phyloP scores from a whole-genome alignment of 1,140 invertebrate species.

The Anoplophora glabripennis region DNA sequence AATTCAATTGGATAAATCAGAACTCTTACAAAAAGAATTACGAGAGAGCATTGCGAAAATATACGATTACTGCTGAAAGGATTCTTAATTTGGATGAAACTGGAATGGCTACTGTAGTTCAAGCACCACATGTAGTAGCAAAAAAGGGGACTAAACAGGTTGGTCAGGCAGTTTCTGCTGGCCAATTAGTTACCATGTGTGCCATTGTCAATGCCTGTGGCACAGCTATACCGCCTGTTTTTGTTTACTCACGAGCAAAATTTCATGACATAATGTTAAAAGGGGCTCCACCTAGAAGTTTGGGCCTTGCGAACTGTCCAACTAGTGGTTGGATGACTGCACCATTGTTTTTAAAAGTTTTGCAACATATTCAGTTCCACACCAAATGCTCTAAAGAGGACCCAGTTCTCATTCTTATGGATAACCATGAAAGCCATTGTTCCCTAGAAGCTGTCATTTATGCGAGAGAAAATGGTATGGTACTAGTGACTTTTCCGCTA shows the following conservation, averaged over 20 bases:
- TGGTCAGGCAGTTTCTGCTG: slow-evolving; percentile 42
- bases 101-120: slow-evolving; percentile 44
- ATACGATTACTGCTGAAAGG: slow-evolving; percentile 24
- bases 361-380: slow-evolving; percentile 48
- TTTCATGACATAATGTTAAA: slow-evolving; percentile 25
- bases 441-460: slow-evolving; percentile 7
- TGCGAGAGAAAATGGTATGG: slow-evolving; percentile 40
- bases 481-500: slow-evolving; percentile 50
- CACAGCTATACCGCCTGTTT: slow-evolving; percentile 41
- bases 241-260: slow-evolving; percentile 33
- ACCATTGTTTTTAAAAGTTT: slow-evolving; percentile 28
- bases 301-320: slow-evolving; percentile 44
- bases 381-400: slow-evolving; percentile 33
- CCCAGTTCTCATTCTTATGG: slow-evolving; percentile 37
- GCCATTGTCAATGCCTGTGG: slow-evolving; percentile 39
- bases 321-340: slow-evolving; percentile 35
- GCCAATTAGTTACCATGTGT: slow-evolving; percentile 44
- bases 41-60: not conserved
- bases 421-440: slow-evolving; percentile 43
- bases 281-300: slow-evolving; percentile 43
- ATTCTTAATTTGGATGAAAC: slow-evolving; percentile 48
- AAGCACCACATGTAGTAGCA: slow-evolving; percentile 27
- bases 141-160: slow-evolving; percentile 44
- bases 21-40: too few species aligned
- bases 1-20: too few species aligned